These are phyloP conservation scores for Siniperca knerii DNA, from an alignment of 2,113 vertebrate genomes.

Conservation along the genomic window DNA sequence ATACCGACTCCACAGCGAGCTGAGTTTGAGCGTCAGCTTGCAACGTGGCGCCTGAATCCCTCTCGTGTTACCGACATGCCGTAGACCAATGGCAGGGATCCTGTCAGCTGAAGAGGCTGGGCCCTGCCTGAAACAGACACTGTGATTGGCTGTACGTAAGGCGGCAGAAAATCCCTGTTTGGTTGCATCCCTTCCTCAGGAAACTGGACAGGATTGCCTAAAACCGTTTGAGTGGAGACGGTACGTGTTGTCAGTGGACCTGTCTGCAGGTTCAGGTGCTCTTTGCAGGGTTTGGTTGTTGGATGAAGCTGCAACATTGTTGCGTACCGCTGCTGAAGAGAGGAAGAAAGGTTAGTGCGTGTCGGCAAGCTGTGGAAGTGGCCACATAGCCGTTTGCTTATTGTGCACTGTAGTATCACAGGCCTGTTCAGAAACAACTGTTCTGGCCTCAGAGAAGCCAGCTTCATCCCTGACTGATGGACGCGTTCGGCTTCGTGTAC, in stretches of 20 bases:
- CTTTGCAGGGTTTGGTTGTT: background rate
- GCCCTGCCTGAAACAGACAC: constrained; percentile 11
- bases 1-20: background rate
- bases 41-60: constrained; percentile 86
- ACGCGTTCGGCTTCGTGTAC: constrained; percentile 66
- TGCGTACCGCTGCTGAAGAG: background rate
- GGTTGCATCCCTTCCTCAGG: constrained; percentile 59
- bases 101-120: constrained; percentile 3
- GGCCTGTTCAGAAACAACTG: constrained; percentile 42
- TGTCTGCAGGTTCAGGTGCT: constrained; percentile 7
- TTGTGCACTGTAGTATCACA: constrained; percentile 11
- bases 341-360: background rate
- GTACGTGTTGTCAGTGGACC: constrained; percentile 2
- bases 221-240: constrained; percentile 27
- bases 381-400: constrained; percentile 15
- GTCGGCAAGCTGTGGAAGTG: background rate
- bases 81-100: constrained; percentile 73
- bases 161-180: constrained; percentile 56
- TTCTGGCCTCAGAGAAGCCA: constrained; percentile 7
- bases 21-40: constrained; percentile 60
- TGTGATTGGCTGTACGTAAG: constrained; percentile 77
- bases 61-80: constrained; percentile 54
- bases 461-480: constrained; percentile 75
- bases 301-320: background rate
- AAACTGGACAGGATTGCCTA: constrained; percentile 52